Conservation (phyloP, 2,797 vertebrate genomes). For the Pelochelys cantorii region DNA sequence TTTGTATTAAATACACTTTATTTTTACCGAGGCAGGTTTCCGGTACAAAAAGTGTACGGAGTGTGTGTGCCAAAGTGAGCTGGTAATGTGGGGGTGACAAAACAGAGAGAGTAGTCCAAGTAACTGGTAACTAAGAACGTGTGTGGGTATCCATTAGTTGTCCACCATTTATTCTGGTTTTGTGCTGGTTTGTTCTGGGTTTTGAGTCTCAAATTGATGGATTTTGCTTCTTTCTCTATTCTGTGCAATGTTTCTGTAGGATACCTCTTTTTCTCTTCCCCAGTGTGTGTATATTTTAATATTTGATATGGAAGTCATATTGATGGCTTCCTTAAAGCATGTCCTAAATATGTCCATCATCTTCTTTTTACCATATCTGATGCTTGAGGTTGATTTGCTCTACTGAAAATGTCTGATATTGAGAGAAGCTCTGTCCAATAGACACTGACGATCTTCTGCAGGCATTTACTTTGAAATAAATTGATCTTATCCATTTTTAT, state of each 20-base stretch:
- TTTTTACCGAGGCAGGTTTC: not conserved
- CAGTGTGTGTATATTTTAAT: not conserved
- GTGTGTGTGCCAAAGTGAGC: no score
- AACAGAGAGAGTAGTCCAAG: no score
- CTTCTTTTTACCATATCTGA: not conserved
- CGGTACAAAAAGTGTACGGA: not conserved
- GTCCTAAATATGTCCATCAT: not conserved
- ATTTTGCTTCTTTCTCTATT: not conserved
- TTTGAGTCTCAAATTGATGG: not conserved
- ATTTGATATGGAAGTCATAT: not conserved
- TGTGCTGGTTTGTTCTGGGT: not conserved
- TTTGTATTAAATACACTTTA: not conserved
- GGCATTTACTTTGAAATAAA: not conserved
- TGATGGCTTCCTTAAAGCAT: not conserved
- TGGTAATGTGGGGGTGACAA: no score
- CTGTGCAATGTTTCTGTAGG: not conserved
- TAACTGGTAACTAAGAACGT: not conserved
- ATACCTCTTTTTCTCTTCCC: not conserved
- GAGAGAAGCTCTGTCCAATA: not conserved
- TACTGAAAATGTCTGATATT: not conserved
- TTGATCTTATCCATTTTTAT: not conserved
- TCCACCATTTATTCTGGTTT: not conserved
- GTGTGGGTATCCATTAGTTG: not conserved
- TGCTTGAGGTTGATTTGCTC: not conserved
- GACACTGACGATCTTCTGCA: not conserved